Conservation (phyloP, 2,888 invertebrate genomes). For the Zonitis immaculata region DNA sequence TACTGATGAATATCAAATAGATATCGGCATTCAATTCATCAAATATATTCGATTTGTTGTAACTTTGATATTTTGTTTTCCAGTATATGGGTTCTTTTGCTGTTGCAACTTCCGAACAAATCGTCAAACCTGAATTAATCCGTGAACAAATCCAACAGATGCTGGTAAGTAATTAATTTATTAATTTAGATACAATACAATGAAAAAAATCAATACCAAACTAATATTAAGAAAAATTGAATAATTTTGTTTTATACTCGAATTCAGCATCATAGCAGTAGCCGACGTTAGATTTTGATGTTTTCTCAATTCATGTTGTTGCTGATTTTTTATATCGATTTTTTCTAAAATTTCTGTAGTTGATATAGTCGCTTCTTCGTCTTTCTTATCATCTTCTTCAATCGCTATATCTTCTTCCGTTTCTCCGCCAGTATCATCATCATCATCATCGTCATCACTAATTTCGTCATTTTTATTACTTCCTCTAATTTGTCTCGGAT, state of each 20-base stretch:
- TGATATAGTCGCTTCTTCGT: not conserved
- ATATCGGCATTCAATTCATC: too few relatives aligned
- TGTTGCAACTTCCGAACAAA: conserved; percentile 64
- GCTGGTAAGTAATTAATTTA: conserved; percentile 16
- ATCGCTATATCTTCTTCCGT: conserved; percentile 24
- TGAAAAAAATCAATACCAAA: not conserved
- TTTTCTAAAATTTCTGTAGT: conserved; percentile 6
- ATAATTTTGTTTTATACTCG: not conserved
- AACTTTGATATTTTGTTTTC: conserved; percentile 38
- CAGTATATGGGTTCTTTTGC: conserved; percentile 77
- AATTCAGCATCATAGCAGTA: too few relatives aligned
- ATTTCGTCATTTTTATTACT: conserved; percentile 4
- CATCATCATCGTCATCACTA: conserved; percentile 20
- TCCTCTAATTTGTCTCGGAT: not conserved
- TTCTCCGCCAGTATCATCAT: conserved; percentile 23
- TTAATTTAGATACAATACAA: not conserved
- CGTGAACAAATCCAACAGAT: conserved; percentile 48
- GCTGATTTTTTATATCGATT: conserved; percentile 1
- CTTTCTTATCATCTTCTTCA: conserved; percentile 19
- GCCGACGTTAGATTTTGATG: conserved; percentile 1
- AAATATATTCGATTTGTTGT: too few relatives aligned
- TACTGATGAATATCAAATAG: not conserved
- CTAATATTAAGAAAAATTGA: not conserved
- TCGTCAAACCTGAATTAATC: conserved; percentile 58
- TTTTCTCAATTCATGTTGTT: conserved; percentile 2